Percentiles rank a stretch among this genome's conserved stretches.
Evolutionary conservation across 2,888 invertebrate species (phyloP).

Genomic region (Spicauda simplicius): DNA sequence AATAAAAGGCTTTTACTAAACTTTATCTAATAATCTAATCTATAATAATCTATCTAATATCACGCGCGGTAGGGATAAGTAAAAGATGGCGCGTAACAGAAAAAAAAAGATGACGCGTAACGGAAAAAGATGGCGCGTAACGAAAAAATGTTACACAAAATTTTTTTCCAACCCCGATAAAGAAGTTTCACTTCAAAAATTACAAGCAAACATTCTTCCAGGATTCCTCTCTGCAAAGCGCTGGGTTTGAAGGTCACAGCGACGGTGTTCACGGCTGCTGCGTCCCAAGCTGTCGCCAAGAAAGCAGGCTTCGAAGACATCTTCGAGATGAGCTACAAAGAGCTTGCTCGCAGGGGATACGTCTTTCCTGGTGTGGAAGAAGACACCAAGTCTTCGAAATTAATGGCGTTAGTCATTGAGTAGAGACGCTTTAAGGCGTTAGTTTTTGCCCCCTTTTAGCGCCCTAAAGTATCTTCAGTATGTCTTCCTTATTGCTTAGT

Average conservation of each 20-base stretch:
- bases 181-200: no score
- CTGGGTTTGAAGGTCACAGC: constrained; percentile 74
- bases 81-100: no score
- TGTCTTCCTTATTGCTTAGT: no score
- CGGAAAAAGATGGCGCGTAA: no score
- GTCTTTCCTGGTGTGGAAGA: constrained; percentile 70
- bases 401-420: constrained; percentile 70
- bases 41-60: no score
- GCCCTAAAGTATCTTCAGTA: no score
- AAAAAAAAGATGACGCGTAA: no score
- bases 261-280: constrained; percentile 81
- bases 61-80: no score
- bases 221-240: constrained; percentile 79
- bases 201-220: constrained; percentile 53
- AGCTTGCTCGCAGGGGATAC: constrained; percentile 70
- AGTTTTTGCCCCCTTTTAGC: constrained; percentile 26
- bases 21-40: no score
- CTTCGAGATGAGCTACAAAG: constrained; percentile 72
- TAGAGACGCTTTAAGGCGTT: constrained; percentile 56
- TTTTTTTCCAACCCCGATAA: no score
- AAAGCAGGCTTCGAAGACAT: constrained; percentile 77
- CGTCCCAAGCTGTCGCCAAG: constrained; percentile 78
- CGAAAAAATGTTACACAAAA: no score
- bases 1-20: no score
- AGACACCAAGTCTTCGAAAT: constrained; percentile 71